phyloP scores from a whole-genome alignment of 1,140 invertebrate species.

The Drosophila lacteicornis region DNA sequence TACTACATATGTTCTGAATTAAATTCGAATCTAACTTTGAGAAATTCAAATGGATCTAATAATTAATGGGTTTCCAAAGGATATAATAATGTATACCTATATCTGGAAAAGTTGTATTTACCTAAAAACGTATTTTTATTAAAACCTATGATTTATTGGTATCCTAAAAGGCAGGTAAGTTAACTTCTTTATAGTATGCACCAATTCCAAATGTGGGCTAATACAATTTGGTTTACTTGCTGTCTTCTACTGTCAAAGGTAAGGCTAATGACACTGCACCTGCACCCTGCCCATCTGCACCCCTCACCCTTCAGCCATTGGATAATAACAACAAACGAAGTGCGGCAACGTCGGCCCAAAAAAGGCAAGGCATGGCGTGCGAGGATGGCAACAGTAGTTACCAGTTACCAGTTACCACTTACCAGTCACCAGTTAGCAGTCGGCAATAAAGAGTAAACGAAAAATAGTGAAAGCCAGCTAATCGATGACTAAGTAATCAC shows the following conservation, averaged over 20 bases:
- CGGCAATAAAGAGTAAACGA: constrained; percentile 6
- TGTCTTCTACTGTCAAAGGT: constrained; percentile 34
- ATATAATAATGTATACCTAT: too few relatives aligned
- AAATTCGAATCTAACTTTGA: too few relatives aligned
- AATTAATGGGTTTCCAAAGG: too few relatives aligned
- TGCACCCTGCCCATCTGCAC: constrained; percentile 18
- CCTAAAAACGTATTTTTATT: too few relatives aligned
- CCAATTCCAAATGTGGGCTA: constrained; percentile 50
- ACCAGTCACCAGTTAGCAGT: constrained; percentile 9
- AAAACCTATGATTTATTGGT: too few relatives aligned
- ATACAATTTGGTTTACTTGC: constrained; percentile 47
- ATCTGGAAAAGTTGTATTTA: too few relatives aligned
- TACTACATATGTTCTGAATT: too few relatives aligned
- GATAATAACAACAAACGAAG: constrained; percentile 46
- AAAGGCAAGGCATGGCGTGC: constrained; percentile 34
- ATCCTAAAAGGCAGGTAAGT: too few relatives aligned
- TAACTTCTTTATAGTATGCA: not conserved
- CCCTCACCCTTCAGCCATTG: constrained; percentile 18
- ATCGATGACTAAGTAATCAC: constrained; percentile 55
- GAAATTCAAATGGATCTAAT: too few relatives aligned
- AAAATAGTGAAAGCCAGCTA: constrained; percentile 35
- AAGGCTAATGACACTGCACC: constrained; percentile 75
- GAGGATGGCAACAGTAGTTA: constrained; percentile 25
- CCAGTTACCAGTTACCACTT: constrained; percentile 22
- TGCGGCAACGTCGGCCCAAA: constrained; percentile 36